phyloP scores from a whole-genome alignment of 2,888 invertebrate genomes.

The Bellardia bayeri region DNA sequence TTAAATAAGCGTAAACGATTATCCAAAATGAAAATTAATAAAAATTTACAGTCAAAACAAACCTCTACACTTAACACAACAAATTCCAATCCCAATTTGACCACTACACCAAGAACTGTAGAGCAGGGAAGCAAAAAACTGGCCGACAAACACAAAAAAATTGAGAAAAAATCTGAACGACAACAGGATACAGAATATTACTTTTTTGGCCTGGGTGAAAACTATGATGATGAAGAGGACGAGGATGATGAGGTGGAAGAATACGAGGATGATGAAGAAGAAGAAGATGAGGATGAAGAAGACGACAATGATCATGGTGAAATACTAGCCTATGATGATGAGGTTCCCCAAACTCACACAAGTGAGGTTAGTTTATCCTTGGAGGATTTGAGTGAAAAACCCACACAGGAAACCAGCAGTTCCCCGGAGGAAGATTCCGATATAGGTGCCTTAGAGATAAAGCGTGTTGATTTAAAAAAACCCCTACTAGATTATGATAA shows the following conservation, averaged over 20 bases:
- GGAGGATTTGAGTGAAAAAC: slow-evolving; percentile 72
- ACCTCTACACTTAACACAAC: neutral
- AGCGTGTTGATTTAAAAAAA: neutral
- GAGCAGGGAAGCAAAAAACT: slow-evolving; percentile 13
- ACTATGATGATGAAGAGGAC: slow-evolving; percentile 74
- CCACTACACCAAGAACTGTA: slow-evolving; percentile 32
- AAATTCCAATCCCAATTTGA: neutral
- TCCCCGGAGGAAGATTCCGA: slow-evolving; percentile 78
- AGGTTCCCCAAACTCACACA: neutral
- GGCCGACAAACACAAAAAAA: slow-evolving; percentile 43
- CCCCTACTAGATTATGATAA: slow-evolving; percentile 52
- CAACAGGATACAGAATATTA: slow-evolving; percentile 73
- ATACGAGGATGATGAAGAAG: slow-evolving; percentile 69
- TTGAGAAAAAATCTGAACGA: slow-evolving; percentile 40
- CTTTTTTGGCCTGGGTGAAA: slow-evolving; percentile 71
- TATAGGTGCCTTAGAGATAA: slow-evolving; percentile 77
- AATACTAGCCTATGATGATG: slow-evolving; percentile 73
- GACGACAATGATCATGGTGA: slow-evolving; percentile 74
- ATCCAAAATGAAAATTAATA: slow-evolving; percentile 14
- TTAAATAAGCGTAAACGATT: slow-evolving; percentile 37
- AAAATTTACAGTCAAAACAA: neutral
- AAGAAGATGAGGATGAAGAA: slow-evolving; percentile 71
- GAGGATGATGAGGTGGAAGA: slow-evolving; percentile 72
- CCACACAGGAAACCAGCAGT: slow-evolving; percentile 73
- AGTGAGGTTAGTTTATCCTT: slow-evolving; percentile 8